These are phyloP conservation scores for Heliangelus exortis DNA, from an alignment of 2,797 vertebrate genomes.

Conservation along the genomic window DNA sequence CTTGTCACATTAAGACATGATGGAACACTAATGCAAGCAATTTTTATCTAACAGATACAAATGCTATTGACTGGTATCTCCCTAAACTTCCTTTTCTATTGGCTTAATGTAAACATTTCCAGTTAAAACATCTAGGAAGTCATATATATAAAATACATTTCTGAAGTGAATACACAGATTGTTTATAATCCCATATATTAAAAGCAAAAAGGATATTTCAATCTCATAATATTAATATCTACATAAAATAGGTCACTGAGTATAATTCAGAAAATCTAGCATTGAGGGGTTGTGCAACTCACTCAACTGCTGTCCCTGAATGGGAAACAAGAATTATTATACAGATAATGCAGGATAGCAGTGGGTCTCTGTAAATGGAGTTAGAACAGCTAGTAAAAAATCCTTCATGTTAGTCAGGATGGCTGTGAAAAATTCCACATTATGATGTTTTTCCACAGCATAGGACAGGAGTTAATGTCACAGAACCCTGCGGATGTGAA, in stretches of 20 bases:
- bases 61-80: slow-evolving; percentile 12
- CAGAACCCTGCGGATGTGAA: background rate
- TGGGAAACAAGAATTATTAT: background rate
- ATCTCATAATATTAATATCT: background rate
- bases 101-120: slow-evolving; percentile 17
- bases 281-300: background rate
- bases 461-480: background rate
- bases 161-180: background rate
- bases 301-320: background rate
- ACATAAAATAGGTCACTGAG: background rate
- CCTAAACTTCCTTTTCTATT: slow-evolving; percentile 5
- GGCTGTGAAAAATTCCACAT: background rate
- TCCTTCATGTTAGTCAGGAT: background rate
- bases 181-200: background rate
- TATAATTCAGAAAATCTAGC: background rate
- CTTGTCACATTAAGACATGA: slow-evolving; percentile 43
- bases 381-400: background rate
- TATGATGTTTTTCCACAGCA: background rate
- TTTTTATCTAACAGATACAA: slow-evolving; percentile 48
- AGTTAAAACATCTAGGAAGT: slow-evolving; percentile 19
- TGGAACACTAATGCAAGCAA: slow-evolving; percentile 17
- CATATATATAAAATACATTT: background rate
- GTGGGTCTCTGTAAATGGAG: background rate
- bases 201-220: background rate
- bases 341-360: background rate